phyloP scores from a whole-genome alignment of 2,113 vertebrate species.

The Serilophus lunatus region DNA sequence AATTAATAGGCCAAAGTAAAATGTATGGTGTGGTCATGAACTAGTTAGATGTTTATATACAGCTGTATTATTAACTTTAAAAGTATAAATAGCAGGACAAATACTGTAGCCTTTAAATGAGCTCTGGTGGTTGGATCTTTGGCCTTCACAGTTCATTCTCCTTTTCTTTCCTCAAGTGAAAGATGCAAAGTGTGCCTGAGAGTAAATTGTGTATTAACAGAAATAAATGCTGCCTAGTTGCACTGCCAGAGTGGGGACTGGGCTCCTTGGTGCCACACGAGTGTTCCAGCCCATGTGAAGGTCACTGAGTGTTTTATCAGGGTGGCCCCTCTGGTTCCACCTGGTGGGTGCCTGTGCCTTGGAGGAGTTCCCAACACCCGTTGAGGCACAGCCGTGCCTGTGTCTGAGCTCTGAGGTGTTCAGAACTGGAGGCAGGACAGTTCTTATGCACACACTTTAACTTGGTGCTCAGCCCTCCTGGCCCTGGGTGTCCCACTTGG shows the following conservation, averaged over 20 bases:
- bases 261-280: neutral
- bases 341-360: neutral
- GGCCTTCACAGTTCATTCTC: neutral
- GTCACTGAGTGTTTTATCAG: neutral
- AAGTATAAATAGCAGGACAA: neutral
- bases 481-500: rapidly evolving
- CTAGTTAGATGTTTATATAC: neutral
- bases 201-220: neutral
- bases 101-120: neutral
- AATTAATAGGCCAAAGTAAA: neutral
- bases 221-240: neutral
- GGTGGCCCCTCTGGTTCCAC: neutral
- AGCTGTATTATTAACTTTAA: neutral
- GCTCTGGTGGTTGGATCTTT: neutral
- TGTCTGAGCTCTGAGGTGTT: rapidly evolving
- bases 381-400: neutral
- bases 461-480: neutral
- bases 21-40: neutral
- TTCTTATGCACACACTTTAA: rapidly evolving
- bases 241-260: neutral
- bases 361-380: rapidly evolving
- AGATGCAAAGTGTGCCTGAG: neutral
- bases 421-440: neutral
- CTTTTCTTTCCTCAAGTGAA: neutral
- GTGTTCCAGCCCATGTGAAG: neutral